A percentile compares a stretch with the other conserved stretches of the same genome.
These are phyloP conservation scores for Vicugna pacos DNA, from an alignment of 2,113 vertebrate genomes.

Conservation along the genomic window DNA sequence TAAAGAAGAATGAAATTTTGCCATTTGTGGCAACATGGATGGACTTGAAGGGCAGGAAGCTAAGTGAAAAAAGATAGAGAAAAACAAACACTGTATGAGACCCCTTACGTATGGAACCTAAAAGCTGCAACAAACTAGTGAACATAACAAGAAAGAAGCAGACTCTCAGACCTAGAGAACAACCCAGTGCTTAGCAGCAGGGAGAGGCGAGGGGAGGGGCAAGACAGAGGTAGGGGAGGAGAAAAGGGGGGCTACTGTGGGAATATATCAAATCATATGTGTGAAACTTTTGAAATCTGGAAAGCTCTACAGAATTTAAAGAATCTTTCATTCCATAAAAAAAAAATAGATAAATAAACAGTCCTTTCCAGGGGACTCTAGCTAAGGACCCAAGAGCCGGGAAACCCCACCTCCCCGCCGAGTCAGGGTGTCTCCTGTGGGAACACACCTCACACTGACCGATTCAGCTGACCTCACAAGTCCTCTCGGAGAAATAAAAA, in stretches of 20 bases:
- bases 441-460: no score
- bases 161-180: background rate
- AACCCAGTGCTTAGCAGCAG: accelerated
- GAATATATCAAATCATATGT: background rate
- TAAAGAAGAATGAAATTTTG: background rate
- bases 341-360: background rate
- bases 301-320: background rate
- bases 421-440: background rate
- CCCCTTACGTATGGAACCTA: background rate
- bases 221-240: accelerated
- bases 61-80: background rate
- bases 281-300: background rate
- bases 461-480: background rate
- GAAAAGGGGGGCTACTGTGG: background rate
- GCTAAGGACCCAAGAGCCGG: background rate
- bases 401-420: background rate
- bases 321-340: background rate
- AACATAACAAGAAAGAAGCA: background rate
- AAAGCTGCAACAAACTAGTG: background rate
- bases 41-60: background rate
- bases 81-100: background rate
- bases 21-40: background rate
- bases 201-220: background rate
- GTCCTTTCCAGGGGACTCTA: background rate
- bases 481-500: background rate